Evolutionary conservation across 2,888 invertebrate genomes (phyloP).

Genomic region (Xylocampa areola): DNA sequence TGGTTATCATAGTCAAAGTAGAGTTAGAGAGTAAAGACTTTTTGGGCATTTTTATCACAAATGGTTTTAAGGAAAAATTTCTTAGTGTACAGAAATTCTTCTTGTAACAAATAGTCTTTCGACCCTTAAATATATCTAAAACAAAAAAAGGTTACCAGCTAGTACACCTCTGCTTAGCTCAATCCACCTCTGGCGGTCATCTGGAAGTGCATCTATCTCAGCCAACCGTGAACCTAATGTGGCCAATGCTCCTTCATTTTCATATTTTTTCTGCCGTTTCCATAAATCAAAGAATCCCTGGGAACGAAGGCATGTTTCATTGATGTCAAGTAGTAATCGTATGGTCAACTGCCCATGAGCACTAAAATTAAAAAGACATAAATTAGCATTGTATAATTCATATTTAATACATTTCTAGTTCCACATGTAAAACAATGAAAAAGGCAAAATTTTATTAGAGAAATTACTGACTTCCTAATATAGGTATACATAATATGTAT

Average conservation of each 20-base stretch:
- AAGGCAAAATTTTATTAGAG: no score
- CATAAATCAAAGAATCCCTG: conserved; percentile 97
- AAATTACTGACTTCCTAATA: no score
- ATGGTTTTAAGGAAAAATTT: no score
- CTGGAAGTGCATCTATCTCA: conserved; percentile 92
- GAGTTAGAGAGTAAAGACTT: no score
- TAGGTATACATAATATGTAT: no score
- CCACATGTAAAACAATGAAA: no score
- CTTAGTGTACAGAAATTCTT: no score
- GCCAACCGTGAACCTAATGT: conserved; percentile 92
- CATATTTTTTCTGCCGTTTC: conserved; percentile 95
- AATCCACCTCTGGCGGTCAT: conserved; percentile 90
- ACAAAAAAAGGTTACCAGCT: conserved; percentile 90
- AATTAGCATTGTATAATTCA: conserved; percentile 9
- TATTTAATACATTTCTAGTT: neutral
- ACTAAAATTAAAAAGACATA: conserved; percentile 69
- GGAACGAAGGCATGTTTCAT: conserved; percentile 96
- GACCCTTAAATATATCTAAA: no score
- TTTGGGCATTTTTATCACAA: no score
- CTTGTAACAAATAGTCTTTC: no score
- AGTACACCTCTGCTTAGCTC: conserved; percentile 92
- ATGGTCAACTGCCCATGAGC: conserved; percentile 96
- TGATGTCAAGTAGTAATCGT: conserved; percentile 96
- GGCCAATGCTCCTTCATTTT: conserved; percentile 95
- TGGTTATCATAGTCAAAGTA: conserved; percentile 11